phyloP scores from a whole-genome alignment of 2,113 vertebrate genomes.

The Amazona vittata region DNA sequence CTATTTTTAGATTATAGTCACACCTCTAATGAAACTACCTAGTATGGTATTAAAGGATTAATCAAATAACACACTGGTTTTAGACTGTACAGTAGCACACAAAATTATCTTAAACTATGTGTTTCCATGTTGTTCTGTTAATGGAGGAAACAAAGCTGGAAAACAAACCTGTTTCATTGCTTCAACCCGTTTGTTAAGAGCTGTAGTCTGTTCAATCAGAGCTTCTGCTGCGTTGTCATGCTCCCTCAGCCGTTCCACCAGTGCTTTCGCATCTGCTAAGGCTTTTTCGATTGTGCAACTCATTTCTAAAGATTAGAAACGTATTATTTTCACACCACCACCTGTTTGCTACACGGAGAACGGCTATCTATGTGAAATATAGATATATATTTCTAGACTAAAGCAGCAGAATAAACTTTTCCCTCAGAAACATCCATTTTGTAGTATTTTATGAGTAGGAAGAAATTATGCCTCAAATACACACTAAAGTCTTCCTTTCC shows the following conservation, averaged over 20 bases:
- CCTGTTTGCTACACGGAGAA: not conserved
- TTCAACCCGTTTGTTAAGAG: conserved; percentile 94
- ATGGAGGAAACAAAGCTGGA: not conserved
- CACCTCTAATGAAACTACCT: not conserved
- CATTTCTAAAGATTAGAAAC: conserved; percentile 78
- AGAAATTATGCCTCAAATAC: not conserved
- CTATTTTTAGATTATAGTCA: not conserved
- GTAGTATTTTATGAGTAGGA: not conserved
- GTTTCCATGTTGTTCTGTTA: not conserved
- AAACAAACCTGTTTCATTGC: conserved; percentile 94
- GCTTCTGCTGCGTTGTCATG: conserved; percentile 95
- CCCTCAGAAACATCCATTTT: not conserved
- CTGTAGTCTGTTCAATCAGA: conserved; percentile 95
- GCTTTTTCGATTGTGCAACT: conserved; percentile 93
- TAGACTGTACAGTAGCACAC: not conserved
- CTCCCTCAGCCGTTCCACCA: conserved; percentile 91
- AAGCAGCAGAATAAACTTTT: not conserved
- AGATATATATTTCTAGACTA: not conserved
- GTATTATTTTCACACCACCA: not conserved
- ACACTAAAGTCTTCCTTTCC: not conserved
- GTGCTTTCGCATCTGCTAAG: conserved; percentile 92
- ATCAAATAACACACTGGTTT: not conserved
- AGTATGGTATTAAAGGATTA: not conserved
- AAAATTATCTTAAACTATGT: not conserved
- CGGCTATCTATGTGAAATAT: not conserved